phyloP scores from a whole-genome alignment of 92 coral and sea anemone genomes.

The Palythoa grandiflora region DNA sequence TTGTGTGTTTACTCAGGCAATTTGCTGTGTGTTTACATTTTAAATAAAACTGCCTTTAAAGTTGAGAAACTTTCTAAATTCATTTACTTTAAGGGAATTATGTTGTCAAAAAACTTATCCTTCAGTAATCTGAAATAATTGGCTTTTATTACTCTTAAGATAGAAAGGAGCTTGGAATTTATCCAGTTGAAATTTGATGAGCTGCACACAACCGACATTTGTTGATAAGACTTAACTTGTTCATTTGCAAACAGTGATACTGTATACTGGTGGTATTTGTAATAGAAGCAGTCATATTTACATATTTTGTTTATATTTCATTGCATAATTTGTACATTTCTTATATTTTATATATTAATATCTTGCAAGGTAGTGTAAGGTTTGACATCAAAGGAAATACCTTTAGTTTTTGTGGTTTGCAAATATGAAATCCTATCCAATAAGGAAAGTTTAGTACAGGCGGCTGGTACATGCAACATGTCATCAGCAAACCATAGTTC shows the following conservation, averaged over 20 bases:
- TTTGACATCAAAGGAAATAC: too few species aligned
- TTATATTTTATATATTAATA: too few species aligned
- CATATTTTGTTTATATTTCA: neutral
- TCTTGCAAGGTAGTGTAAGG: too few species aligned
- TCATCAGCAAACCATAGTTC: too few species aligned
- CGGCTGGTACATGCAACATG: too few species aligned
- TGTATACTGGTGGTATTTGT: neutral
- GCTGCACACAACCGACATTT: neutral
- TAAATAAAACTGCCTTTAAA: neutral
- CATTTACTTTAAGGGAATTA: neutral
- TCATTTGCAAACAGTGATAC: too few species aligned
- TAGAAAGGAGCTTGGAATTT: neutral
- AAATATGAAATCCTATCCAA: too few species aligned
- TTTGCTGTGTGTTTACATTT: neutral
- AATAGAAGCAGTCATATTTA: neutral
- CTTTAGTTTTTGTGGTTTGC: too few species aligned
- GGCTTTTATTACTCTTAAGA: neutral
- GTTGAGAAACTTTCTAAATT: neutral
- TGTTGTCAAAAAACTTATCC: neutral
- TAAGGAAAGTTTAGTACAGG: too few species aligned
- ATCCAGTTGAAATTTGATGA: neutral
- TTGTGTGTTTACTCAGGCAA: conserved; percentile 4
- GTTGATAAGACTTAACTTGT: too few species aligned
- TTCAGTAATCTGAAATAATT: neutral
- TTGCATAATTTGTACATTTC: too few species aligned